Percentiles rank a stretch among this genome's conserved stretches.
phyloP scores from a whole-genome alignment of 2,797 vertebrate species.

The Margarornis squamiger region DNA sequence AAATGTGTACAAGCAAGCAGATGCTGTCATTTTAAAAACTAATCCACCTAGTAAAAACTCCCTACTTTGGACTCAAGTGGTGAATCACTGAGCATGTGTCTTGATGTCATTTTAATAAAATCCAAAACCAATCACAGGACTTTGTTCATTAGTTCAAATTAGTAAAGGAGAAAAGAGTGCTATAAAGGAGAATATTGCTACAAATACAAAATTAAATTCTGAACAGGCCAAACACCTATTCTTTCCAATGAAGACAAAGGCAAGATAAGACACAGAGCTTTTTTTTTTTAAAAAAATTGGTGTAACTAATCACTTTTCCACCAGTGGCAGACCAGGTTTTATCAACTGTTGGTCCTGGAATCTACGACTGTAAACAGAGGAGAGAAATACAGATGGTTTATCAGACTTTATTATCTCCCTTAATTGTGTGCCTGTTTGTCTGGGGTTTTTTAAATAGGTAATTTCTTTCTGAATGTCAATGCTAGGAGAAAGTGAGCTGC shows the following conservation, averaged over 20 bases:
- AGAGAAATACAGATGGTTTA: not conserved
- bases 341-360: not conserved
- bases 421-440: not conserved
- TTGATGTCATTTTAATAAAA: slow-evolving; percentile 67
- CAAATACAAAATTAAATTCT: not conserved
- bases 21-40: slow-evolving; percentile 78
- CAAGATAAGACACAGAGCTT: not conserved
- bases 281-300: not conserved
- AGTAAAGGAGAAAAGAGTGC: not conserved
- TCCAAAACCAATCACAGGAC: slow-evolving; percentile 11
- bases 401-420: not conserved
- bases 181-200: not conserved
- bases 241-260: not conserved
- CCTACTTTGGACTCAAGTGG: slow-evolving; percentile 67
- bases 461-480: not conserved
- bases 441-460: not conserved
- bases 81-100: slow-evolving; percentile 48
- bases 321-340: not conserved
- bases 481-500: not conserved
- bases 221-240: not conserved
- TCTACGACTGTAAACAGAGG: not conserved
- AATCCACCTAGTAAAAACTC: slow-evolving; percentile 71
- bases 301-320: not conserved
- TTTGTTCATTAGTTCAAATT: slow-evolving; percentile 44
- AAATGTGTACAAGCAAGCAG: slow-evolving; percentile 80